Evolutionary conservation across 1,140 invertebrate genomes (phyloP).

Genomic region (Ridgeia piscesae): DNA sequence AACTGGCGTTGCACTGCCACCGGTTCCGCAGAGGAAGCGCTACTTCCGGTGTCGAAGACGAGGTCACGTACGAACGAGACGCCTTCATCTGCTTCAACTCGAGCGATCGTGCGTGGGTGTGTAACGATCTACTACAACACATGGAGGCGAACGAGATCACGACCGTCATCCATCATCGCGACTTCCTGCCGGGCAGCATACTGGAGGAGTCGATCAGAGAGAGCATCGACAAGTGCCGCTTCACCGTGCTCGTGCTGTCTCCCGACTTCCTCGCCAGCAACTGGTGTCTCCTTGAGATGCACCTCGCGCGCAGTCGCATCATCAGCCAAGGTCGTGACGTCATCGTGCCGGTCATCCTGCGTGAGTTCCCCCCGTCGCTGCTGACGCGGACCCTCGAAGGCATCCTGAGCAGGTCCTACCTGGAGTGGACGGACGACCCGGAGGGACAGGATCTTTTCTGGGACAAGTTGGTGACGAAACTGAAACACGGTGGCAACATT

Average conservation of each 20-base stretch:
- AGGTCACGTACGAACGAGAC: background rate
- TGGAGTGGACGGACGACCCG: too few species aligned
- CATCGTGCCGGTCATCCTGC: background rate
- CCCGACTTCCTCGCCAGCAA: conserved; percentile 11
- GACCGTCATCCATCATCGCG: conserved; percentile 1
- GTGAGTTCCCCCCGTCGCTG: background rate
- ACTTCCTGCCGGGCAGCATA: conserved; percentile 9
- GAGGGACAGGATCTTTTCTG: too few species aligned
- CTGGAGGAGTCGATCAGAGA: conserved; percentile 4
- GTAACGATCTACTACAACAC: conserved; percentile 7
- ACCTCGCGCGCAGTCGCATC: background rate
- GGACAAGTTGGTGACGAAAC: too few species aligned
- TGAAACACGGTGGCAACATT: too few species aligned
- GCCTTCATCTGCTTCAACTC: background rate
- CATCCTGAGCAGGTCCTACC: too few species aligned
- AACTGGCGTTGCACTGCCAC: too few species aligned
- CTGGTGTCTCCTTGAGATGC: conserved; percentile 21
- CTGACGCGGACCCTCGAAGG: background rate
- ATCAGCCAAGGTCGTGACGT: background rate
- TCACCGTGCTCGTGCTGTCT: conserved; percentile 11
- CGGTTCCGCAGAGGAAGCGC: too few species aligned
- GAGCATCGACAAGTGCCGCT: conserved; percentile 26
- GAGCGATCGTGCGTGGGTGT: background rate
- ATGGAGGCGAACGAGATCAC: background rate
- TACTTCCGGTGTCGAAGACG: too few species aligned